phyloP scores from a whole-genome alignment of 2,797 vertebrate genomes.

The Naso thynnoides region DNA sequence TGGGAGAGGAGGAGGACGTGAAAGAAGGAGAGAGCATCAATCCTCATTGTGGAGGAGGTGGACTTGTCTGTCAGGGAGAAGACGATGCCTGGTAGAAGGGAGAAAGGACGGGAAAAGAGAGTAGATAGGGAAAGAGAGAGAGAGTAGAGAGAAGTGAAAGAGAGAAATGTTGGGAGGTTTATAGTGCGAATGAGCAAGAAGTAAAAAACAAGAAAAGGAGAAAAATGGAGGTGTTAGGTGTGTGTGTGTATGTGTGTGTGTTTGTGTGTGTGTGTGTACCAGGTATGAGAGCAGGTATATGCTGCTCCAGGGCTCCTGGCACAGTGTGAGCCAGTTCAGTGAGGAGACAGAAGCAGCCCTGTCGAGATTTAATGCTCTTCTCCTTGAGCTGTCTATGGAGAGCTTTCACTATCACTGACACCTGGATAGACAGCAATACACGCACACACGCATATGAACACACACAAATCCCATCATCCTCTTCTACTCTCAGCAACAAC shows the following conservation, averaged over 20 bases:
- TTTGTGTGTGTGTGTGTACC: slow-evolving; percentile 79
- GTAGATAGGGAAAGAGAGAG: not conserved
- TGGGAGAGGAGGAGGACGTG: slow-evolving; percentile 91
- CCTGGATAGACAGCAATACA: slow-evolving; percentile 77
- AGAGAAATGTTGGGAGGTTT: too few species aligned
- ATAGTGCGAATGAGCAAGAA: not conserved
- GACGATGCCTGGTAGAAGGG: slow-evolving; percentile 84
- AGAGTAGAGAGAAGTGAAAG: not conserved
- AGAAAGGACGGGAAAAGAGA: too few species aligned
- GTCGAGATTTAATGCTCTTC: slow-evolving; percentile 90
- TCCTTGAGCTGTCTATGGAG: slow-evolving; percentile 93
- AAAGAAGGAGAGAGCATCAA: slow-evolving; percentile 92
- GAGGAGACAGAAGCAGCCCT: slow-evolving; percentile 93
- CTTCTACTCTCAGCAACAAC: not conserved
- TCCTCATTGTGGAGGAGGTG: slow-evolving; percentile 93
- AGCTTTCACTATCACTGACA: slow-evolving; percentile 90
- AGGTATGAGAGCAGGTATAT: slow-evolving; percentile 89
- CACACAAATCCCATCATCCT: not conserved
- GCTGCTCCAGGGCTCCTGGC: slow-evolving; percentile 89
- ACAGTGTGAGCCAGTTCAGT: slow-evolving; percentile 89
- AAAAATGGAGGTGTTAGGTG: not conserved
- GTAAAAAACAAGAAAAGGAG: not conserved
- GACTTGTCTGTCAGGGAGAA: slow-evolving; percentile 92
- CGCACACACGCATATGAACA: slow-evolving; percentile 16
- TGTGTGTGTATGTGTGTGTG: slow-evolving; percentile 15